Evolutionary conservation across 2,888 invertebrate species (phyloP).

Genomic region (Marasmarcha lunaedactyla): DNA sequence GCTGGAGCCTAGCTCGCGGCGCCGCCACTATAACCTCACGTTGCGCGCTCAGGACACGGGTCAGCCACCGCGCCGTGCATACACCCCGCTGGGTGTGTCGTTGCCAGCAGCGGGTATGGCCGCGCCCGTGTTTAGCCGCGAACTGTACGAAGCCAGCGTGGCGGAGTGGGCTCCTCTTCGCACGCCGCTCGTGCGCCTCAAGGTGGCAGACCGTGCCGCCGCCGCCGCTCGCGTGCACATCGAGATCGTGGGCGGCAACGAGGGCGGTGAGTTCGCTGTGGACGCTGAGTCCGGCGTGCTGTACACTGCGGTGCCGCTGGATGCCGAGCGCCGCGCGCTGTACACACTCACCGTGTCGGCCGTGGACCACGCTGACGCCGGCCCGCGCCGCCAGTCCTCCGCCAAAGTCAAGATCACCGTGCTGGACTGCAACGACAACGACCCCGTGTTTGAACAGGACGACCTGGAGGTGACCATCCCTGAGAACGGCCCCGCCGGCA

Average conservation of each 20-base stretch:
- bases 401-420: conserved; percentile 92
- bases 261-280: conserved; percentile 87
- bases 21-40: conserved; percentile 88
- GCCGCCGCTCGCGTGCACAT: conserved; percentile 87
- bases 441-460: conserved; percentile 84
- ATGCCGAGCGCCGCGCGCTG: conserved; percentile 86
- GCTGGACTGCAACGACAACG: conserved; percentile 93
- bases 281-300: conserved; percentile 91
- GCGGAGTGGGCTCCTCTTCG: conserved; percentile 90
- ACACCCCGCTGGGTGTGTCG: conserved; percentile 84
- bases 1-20: conserved; percentile 82
- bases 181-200: conserved; percentile 88
- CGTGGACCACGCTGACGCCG: conserved; percentile 87
- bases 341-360: conserved; percentile 92
- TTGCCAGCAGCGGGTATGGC: conserved; percentile 87
- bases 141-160: conserved; percentile 88
- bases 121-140: conserved; percentile 87
- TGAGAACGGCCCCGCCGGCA: conserved; percentile 90
- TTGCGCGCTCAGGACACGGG: conserved; percentile 88
- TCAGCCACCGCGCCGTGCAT: conserved; percentile 80
- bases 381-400: conserved; percentile 86
- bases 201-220: conserved; percentile 86
- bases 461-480: conserved; percentile 80
- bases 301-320: conserved; percentile 83
- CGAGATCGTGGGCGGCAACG: conserved; percentile 92